Evolutionary conservation across 2,888 invertebrate genomes (phyloP).

Genomic region (Terebella lapidaria): DNA sequence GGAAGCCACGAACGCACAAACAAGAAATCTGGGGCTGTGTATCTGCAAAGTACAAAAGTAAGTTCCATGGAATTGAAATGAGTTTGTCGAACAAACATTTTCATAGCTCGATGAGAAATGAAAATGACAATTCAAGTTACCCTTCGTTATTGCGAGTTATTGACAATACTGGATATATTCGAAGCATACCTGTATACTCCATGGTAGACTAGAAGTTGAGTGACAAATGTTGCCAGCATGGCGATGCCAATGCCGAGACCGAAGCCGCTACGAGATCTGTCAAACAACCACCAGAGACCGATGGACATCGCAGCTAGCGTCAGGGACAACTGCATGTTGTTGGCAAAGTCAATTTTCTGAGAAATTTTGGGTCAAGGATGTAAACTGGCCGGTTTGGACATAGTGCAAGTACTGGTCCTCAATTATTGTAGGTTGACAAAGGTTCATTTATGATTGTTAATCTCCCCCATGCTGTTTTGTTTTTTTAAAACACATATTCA

Average conservation of each 20-base stretch:
- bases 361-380: too few species aligned
- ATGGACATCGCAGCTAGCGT: constrained; percentile 54
- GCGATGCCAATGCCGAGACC: constrained; percentile 54
- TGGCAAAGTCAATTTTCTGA: constrained; percentile 55
- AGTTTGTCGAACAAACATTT: too few species aligned
- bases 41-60: constrained; percentile 34
- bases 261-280: constrained; percentile 53
- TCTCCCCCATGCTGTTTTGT: too few species aligned
- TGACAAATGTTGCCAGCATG: constrained; percentile 51
- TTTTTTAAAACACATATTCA: too few species aligned
- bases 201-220: constrained; percentile 53
- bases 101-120: too few species aligned
- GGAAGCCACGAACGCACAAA: constrained; percentile 55
- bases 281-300: constrained; percentile 56
- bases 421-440: too few species aligned
- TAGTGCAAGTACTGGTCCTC: too few species aligned
- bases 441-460: too few species aligned
- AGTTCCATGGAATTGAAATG: not conserved
- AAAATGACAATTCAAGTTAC: too few species aligned
- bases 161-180: too few species aligned
- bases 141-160: too few species aligned
- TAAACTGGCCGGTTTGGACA: too few species aligned
- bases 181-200: constrained; percentile 52
- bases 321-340: constrained; percentile 53
- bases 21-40: constrained; percentile 53